Evolutionary conservation across 1,140 invertebrate genomes (phyloP).

Genomic region (Panulirus ornatus): DNA sequence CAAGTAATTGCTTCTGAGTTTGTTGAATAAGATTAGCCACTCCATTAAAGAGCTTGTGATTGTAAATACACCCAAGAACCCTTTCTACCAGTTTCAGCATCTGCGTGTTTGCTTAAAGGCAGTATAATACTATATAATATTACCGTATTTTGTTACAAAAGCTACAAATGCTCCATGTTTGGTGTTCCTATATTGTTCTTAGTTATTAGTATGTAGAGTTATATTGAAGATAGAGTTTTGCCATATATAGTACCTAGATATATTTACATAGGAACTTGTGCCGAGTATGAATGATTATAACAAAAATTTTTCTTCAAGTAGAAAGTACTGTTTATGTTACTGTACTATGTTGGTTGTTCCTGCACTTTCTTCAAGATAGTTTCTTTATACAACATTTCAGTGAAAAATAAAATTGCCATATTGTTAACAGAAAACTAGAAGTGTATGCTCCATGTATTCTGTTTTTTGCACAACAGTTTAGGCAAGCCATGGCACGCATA

Average conservation of each 20-base stretch:
- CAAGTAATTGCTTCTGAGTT: conserved; percentile 10
- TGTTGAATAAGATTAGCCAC: conserved; percentile 36
- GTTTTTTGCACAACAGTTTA: conserved; percentile 18
- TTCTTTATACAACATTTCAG: neutral
- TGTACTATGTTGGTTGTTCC: conserved; percentile 59
- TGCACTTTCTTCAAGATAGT: conserved; percentile 39
- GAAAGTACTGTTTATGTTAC: conserved; percentile 45
- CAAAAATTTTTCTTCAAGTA: conserved; percentile 37
- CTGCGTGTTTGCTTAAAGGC: conserved; percentile 67
- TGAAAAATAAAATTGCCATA: neutral
- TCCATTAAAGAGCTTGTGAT: conserved; percentile 35
- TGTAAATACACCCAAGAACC: conserved; percentile 56
- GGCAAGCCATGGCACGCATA: conserved; percentile 26
- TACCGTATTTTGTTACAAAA: conserved; percentile 68
- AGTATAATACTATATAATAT: conserved; percentile 60
- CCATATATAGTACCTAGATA: conserved; percentile 67
- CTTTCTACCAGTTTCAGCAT: conserved; percentile 44
- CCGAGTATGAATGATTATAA: conserved; percentile 19
- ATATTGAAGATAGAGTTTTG: conserved; percentile 65
- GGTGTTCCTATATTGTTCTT: conserved; percentile 71
- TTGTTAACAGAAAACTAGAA: conserved; percentile 7
- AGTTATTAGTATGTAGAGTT: conserved; percentile 67
- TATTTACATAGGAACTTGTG: conserved; percentile 64
- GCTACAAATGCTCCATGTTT: conserved; percentile 69
- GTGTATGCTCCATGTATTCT: neutral